Evolutionary conservation across 1,140 invertebrate species (phyloP), one percentile per base, ranked within the genome.

Genomic region (Papilio machaon): DNA sequence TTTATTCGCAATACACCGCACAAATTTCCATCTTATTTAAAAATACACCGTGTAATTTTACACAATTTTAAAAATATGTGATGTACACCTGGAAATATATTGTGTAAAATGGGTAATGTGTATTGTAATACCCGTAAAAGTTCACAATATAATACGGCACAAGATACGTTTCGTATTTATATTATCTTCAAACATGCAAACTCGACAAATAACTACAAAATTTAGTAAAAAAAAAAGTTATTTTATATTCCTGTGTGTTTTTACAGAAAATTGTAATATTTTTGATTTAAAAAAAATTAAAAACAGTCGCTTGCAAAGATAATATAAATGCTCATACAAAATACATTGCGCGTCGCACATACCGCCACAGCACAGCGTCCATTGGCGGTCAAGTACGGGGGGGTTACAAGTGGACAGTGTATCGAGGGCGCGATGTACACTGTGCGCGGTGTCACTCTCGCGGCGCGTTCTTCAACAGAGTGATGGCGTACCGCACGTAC

Each of bases 401-500:
- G 38, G 38, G 2, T 2, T 15, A 0, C 9, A 13, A 2, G 11
- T 13, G 49, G 47, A 10, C 49, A 38, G 79, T 43, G 74, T 67
- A 78, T 64, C 80, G 13, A 73, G 79, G 49, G 13, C 67, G 74
- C 70, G n/a, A 38, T 82, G 54, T 58, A 23, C 54, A 47, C 6
- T 52, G 80, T 70, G 49, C 35, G 76, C 81, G 76, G 82, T 80
- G 91, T 94, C 92, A 92, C 84, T 93, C 91, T 70, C 90, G 85
- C 80, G 89, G 90, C 80, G 85, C 88, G 79, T 84, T 85, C 88
- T 95, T 95, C 13, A 95, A 90, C 74, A 95, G 88, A 11, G 95
- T 91, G 80, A 95, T 95, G 58, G 95, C 95, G 90, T 95, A 86
- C 0, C 95, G 95, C 78, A 97, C 97, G 91, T 97, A 97, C 85